Evolutionary conservation across 1,140 invertebrate genomes (phyloP), one percentile per base, ranked within the genome.

Genomic region (Cydia strobilella): DNA sequence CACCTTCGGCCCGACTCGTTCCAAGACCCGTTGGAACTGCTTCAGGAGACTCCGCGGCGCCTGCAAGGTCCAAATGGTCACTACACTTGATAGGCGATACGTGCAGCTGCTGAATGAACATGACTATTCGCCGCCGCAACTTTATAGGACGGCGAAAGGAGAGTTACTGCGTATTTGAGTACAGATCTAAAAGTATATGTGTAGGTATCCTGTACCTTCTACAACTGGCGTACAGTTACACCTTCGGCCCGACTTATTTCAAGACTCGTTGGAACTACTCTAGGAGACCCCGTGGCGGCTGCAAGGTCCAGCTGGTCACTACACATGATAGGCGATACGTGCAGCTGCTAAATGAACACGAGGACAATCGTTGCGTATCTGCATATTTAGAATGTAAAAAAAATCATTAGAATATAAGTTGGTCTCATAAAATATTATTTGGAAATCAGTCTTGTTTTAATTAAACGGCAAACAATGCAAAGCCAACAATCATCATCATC

Each of bases 201-300:
- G 7, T 39, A 39, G 35, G 7, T 39, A 2, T 39, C n/a, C n/a
- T n/a, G n/a, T n/a, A n/a, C 35, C 1, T 39, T 27, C n/a, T n/a
- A 27, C 1, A 3, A 3, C 3, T 2, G 5, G 31, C 7, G 0
- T 2, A n/a, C 5, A 62, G 39, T 4, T 45, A 74, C 35, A 66
- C 73, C 5, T 74, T 65, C 39, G 25, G 5, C 3, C 31, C n/a
- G 3, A 48, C 62, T 18, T n/a, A n/a, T n/a, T 65, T 5, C 42
- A 10, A 20, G 9, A 65, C n/a, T 15, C 62, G 62, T 1, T 74
- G 73, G 73, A 65, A 74, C 39, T 74, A 62, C 62, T 74, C 62
- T 15, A 74, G 63, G 62, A 25, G n/a, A 62, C 10, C 12, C 1
- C 59, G 54, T 7, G 59, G 59, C 23, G 59, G 20, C 18, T 63